Conservation (phyloP, 2,888 invertebrate species). For the Catocala fraxini region DNA sequence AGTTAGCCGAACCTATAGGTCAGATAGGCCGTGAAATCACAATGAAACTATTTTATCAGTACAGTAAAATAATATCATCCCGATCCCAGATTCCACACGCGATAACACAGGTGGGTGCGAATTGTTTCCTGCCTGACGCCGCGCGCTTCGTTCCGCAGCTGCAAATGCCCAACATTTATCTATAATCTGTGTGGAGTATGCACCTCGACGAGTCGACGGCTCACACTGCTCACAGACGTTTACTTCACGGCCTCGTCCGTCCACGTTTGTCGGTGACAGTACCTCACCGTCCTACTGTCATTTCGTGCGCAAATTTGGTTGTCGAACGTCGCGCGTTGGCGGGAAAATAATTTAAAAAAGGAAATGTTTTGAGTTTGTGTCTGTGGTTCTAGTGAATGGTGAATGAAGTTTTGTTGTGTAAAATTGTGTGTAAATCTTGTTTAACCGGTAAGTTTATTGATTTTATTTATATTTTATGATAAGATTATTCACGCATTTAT, state of each 20-base stretch:
- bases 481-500: too few relatives aligned
- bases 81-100: too few relatives aligned
- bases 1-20: too few relatives aligned
- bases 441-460: conserved; percentile 30
- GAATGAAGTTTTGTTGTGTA: conserved; percentile 19
- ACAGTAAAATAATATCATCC: too few relatives aligned
- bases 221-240: conserved; percentile 35
- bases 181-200: conserved; percentile 17
- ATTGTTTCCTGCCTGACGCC: conserved; percentile 37
- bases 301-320: conserved; percentile 57
- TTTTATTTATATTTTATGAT: neutral
- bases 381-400: conserved; percentile 36
- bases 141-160: conserved; percentile 13
- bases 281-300: conserved; percentile 57
- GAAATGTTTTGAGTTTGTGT: conserved; percentile 27
- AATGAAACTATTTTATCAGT: too few relatives aligned
- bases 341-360: conserved; percentile 31
- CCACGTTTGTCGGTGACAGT: conserved; percentile 51
- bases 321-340: conserved; percentile 42
- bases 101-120: conserved; percentile 38
- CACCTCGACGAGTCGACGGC: conserved; percentile 42
- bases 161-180: conserved; percentile 42
- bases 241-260: conserved; percentile 44
- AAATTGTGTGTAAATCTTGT: conserved; percentile 3
- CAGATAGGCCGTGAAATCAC: too few relatives aligned